Evolutionary conservation across 2,888 invertebrate species (phyloP).

Genomic region (Leucozona laternaria): DNA sequence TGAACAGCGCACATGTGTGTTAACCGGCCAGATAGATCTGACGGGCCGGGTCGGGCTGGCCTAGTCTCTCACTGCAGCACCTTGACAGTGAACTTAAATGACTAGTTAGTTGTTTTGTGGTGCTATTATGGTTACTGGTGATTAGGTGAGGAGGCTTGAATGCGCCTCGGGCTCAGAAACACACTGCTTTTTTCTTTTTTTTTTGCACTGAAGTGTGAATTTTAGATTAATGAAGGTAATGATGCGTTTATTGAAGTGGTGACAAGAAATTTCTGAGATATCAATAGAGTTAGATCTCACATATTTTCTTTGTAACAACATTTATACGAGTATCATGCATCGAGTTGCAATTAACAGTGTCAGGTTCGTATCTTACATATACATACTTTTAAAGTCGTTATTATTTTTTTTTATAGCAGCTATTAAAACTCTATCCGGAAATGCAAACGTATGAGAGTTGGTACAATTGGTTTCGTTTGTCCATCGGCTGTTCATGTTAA

Average conservation of each 20-base stretch:
- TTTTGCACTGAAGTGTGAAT: slow-evolving; percentile 42
- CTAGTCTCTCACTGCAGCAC: slow-evolving; percentile 41
- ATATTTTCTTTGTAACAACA: neutral
- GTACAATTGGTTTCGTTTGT: too few species aligned
- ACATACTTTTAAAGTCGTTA: too few species aligned
- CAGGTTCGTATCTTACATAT: too few species aligned
- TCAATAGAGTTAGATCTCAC: neutral
- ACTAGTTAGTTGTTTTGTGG: neutral
- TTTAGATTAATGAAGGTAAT: slow-evolving; percentile 49
- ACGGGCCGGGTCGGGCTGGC: slow-evolving; percentile 28
- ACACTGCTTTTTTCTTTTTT: neutral
- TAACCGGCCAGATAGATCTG: slow-evolving; percentile 10
- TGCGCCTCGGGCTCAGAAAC: neutral
- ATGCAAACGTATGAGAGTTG: too few species aligned
- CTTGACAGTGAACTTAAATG: slow-evolving; percentile 72
- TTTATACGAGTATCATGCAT: too few species aligned
- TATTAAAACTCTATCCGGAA: too few species aligned
- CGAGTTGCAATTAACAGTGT: too few species aligned
- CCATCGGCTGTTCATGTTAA: too few species aligned
- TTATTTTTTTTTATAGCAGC: too few species aligned
- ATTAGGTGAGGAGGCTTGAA: neutral
- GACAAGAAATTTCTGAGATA: neutral
- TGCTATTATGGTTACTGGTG: slow-evolving; percentile 7
- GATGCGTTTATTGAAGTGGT: slow-evolving; percentile 34
- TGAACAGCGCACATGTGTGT: slow-evolving; percentile 19